Evolutionary conservation across 2,888 invertebrate genomes (phyloP), one percentile per base, ranked within the genome.

Genomic region (Hirtodrosophila confusa): DNA sequence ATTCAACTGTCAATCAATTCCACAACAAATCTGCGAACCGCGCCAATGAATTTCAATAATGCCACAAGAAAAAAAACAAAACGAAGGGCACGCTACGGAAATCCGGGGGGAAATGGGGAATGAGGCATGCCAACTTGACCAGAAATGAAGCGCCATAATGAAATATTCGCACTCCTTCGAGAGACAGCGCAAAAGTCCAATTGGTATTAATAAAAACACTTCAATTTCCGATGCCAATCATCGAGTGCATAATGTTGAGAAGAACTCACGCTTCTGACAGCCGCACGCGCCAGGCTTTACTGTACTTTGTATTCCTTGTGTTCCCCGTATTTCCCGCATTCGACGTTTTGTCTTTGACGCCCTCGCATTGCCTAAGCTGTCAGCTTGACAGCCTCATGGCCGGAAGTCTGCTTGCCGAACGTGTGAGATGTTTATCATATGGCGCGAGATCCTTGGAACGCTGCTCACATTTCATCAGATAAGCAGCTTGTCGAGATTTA

Each of bases 161-260:
- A 76, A 79, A 75, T 79, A 51, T 74, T 69, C 56, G 70, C 69
- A 66, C 44, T 53, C 44, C 50, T 40, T 55, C 17, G 33, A 54
- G 68, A 63, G 49, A 43, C 60, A 49, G 64, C 17, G 17, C 17
- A 17, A 17, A 17, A 17, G 17, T 66, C 51, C 66, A 84, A 85
- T 83, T 74, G 69, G 62, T 73, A 80, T 89, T 86, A 86, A 89
- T 88, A 78, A 89, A 88, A 88, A 77, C 77, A 78, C 86, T 88
- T 82, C 82, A 88, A 88, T 88, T 88, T 86, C 84, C 88, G 79
- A 80, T 84, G 89, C 86, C 88, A 88, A 88, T 86, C 86, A 86
- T 65, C 23, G 68, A 61, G 54, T 27, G 60, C 55, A 50, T 58
- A 69, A 69, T 64, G 48, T 74, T 75, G 69, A 78, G 11, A 49